A percentile compares a stretch with the other conserved stretches of the same genome.
Conservation (phyloP, 2,113 vertebrate genomes). For the Epinephelus moara region DNA sequence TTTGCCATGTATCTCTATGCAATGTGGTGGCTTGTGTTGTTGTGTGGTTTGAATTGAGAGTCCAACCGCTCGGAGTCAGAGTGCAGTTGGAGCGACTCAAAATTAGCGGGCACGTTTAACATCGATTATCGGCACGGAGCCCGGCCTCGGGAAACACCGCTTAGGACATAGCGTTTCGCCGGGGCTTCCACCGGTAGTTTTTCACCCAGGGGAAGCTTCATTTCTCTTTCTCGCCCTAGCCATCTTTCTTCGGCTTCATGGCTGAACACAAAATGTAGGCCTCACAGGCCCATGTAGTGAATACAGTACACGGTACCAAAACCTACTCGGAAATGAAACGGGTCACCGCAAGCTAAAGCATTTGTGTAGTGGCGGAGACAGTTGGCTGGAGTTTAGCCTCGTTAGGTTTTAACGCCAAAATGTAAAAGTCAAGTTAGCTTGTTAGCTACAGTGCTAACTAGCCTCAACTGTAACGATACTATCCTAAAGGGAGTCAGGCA, state of each 20-base stretch:
- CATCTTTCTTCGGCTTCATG: constrained; percentile 95
- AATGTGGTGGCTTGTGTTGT: constrained; percentile 84
- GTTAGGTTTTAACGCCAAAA: constrained; percentile 33
- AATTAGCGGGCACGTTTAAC: constrained; percentile 96
- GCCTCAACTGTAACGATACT: constrained; percentile 62
- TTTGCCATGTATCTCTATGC: constrained; percentile 83
- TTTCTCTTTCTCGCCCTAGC: constrained; percentile 90
- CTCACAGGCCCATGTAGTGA: constrained; percentile 90
- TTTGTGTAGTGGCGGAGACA: constrained; percentile 2
- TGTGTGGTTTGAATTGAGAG: constrained; percentile 80
- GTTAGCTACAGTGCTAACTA: constrained; percentile 82
- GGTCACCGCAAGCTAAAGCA: constrained; percentile 19
- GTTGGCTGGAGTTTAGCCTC: constrained; percentile 46
- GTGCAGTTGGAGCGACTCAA: constrained; percentile 94
- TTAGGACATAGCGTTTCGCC: constrained; percentile 78
- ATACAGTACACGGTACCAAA: constrained; percentile 62
- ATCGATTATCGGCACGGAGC: constrained; percentile 93
- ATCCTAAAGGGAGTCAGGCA: constrained; percentile 48
- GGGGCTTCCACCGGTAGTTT: constrained; percentile 68
- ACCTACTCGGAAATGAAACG: constrained; percentile 34
- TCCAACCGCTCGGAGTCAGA: constrained; percentile 80
- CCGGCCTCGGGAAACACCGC: constrained; percentile 85
- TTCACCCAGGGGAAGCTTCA: constrained; percentile 84
- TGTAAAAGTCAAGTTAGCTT: constrained; percentile 69
- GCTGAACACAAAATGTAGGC: constrained; percentile 93